Conservation (phyloP, 2,113 vertebrate genomes). For the Istiophorus platypterus region DNA sequence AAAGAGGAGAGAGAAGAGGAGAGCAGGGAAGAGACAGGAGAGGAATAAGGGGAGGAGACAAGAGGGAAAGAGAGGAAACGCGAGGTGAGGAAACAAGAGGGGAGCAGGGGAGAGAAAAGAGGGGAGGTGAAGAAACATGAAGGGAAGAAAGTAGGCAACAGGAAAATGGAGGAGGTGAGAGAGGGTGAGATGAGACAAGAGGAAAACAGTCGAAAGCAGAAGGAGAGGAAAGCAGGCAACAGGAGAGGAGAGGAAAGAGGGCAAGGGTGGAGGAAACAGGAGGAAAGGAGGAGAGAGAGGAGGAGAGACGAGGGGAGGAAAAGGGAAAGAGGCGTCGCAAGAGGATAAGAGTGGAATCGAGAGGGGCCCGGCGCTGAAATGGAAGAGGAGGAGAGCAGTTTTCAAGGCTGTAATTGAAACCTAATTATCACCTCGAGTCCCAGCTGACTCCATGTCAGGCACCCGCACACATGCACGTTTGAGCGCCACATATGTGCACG, state of each 20-base stretch:
- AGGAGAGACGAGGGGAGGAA: neutral
- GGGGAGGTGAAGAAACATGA: too few relatives aligned
- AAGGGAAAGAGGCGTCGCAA: neutral
- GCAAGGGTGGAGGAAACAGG: neutral
- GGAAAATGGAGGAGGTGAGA: too few relatives aligned
- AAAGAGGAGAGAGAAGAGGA: neutral
- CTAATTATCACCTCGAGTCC: slow-evolving; percentile 84
- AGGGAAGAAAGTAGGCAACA: too few relatives aligned
- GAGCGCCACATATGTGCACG: slow-evolving; percentile 38
- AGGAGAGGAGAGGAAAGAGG: neutral
- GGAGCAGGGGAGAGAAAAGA: too few relatives aligned
- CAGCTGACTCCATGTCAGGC: slow-evolving; percentile 69
- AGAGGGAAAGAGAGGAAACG: neutral
- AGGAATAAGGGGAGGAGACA: neutral
- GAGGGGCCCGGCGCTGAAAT: slow-evolving; percentile 43
- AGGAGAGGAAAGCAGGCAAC: neutral
- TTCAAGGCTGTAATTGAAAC: slow-evolving; percentile 82
- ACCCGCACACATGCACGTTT: slow-evolving; percentile 17
- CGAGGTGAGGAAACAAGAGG: too few relatives aligned
- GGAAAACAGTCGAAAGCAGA: neutral
- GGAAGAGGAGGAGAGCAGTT: slow-evolving; percentile 66
- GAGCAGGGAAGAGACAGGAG: neutral
- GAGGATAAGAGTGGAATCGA: slow-evolving; percentile 8
- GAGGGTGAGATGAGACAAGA: neutral
- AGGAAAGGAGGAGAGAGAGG: too few relatives aligned